Percentiles rank a stretch among this genome's conserved stretches.
Conservation (phyloP, 2,888 invertebrate genomes). For the Meiosimyza decipiens region DNA sequence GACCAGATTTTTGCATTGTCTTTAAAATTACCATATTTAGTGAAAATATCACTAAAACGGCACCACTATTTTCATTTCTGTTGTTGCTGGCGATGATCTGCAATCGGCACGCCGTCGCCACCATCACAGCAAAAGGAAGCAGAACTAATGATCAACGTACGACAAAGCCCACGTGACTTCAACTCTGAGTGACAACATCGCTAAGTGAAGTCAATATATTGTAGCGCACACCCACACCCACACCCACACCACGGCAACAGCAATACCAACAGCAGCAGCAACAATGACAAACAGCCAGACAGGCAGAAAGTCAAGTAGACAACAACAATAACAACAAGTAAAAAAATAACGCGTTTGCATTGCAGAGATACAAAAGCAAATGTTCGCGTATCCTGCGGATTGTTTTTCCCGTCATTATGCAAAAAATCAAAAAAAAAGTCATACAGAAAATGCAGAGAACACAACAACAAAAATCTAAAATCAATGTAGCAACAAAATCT, state of each 20-base stretch:
- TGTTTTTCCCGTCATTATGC: conserved; percentile 5
- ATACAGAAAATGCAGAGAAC: background rate
- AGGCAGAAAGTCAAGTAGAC: background rate
- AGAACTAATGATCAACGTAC: conserved; percentile 21
- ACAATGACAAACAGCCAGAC: conserved; percentile 2
- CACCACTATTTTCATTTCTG: too few species aligned
- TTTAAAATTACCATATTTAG: too few species aligned
- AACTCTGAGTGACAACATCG: conserved; percentile 2
- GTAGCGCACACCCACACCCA: conserved; percentile 12
- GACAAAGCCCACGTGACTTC: conserved; percentile 16
- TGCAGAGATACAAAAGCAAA: background rate
- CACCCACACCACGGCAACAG: conserved; percentile 9
- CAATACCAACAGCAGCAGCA: background rate
- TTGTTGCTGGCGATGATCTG: background rate
- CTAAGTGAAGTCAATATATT: conserved; percentile 10
- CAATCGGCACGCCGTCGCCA: background rate
- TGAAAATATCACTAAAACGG: too few species aligned
- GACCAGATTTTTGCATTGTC: too few species aligned
- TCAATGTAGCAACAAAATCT: background rate
- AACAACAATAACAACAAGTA: conserved; percentile 21
- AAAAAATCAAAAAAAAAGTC: background rate
- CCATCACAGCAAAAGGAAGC: background rate
- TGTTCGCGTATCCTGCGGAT: conserved; percentile 6
- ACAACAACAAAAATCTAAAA: background rate
- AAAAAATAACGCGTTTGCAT: background rate